phyloP scores from a whole-genome alignment of 2,113 vertebrate species.

The Illadopsis cleaveri region DNA sequence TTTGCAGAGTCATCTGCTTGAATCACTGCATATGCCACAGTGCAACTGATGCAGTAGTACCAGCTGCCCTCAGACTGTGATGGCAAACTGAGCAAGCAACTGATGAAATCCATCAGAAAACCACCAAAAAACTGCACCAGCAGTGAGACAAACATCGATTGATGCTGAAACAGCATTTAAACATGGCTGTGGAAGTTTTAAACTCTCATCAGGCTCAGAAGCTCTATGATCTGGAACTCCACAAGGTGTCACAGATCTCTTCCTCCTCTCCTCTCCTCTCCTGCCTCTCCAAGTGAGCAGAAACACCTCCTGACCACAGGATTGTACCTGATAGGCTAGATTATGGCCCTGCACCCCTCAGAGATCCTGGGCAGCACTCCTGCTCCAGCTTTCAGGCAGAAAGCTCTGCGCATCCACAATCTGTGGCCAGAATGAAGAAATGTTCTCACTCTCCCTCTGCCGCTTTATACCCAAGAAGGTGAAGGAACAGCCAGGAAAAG shows the following conservation, averaged over 20 bases:
- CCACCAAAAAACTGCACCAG: background rate
- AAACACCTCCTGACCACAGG: fast-evolving
- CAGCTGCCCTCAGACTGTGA: background rate
- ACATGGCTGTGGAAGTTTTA: background rate
- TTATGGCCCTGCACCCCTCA: background rate
- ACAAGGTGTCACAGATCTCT: background rate
- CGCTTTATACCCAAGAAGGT: background rate
- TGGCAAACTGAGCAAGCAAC: background rate
- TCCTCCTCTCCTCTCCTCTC: background rate
- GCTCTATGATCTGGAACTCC: background rate
- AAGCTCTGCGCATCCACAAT: fast-evolving
- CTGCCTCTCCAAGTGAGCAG: background rate
- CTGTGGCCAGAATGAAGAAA: background rate
- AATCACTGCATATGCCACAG: background rate
- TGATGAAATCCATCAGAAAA: background rate
- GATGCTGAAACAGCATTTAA: background rate
- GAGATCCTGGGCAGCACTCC: background rate
- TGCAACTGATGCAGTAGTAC: background rate
- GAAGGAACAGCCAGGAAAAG: background rate
- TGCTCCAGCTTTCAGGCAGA: background rate
- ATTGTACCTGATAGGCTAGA: background rate
- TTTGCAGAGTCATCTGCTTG: background rate
- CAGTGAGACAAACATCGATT: fast-evolving
- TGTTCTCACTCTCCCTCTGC: background rate
- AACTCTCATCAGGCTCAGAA: background rate